Evolutionary conservation across 2,888 invertebrate genomes (phyloP).

Genomic region (Chrysopilus asiliformis): DNA sequence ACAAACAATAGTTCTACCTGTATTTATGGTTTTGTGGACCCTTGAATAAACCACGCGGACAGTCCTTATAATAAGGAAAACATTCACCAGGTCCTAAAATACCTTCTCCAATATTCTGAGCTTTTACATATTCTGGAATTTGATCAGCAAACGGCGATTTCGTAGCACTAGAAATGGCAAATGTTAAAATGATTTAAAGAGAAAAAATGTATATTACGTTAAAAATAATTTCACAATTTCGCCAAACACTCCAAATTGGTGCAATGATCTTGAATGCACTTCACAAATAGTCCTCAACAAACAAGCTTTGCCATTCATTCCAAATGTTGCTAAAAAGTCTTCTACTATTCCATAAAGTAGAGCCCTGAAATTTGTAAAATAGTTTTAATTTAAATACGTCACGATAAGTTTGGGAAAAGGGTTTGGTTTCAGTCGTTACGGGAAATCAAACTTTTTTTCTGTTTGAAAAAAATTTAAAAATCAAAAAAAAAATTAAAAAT

Average conservation of each 20-base stretch:
- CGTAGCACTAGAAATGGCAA: slow-evolving; percentile 47
- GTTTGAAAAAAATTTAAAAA: too few species aligned
- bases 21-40: slow-evolving; percentile 23
- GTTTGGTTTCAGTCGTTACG: too few species aligned
- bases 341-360: slow-evolving; percentile 64
- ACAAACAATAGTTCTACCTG: slow-evolving; percentile 20
- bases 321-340: slow-evolving; percentile 66
- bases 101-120: slow-evolving; percentile 61
- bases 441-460: too few species aligned
- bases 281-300: slow-evolving; percentile 73
- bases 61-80: slow-evolving; percentile 71
- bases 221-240: slow-evolving; percentile 72
- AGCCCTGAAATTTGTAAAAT: slow-evolving; percentile 42
- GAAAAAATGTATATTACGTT: slow-evolving; percentile 43
- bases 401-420: too few species aligned
- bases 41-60: slow-evolving; percentile 65
- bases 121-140: slow-evolving; percentile 63
- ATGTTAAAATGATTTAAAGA: slow-evolving; percentile 1
- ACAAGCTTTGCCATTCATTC: slow-evolving; percentile 71
- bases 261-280: slow-evolving; percentile 64
- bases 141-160: slow-evolving; percentile 65
- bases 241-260: slow-evolving; percentile 66
- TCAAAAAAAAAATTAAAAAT: slow-evolving; percentile 13
- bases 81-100: slow-evolving; percentile 56
- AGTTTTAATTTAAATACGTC: too few species aligned